Evolutionary conservation across 2,113 vertebrate genomes (phyloP), one percentile per base, ranked within the genome.

Genomic region (Clarias batrachus): DNA sequence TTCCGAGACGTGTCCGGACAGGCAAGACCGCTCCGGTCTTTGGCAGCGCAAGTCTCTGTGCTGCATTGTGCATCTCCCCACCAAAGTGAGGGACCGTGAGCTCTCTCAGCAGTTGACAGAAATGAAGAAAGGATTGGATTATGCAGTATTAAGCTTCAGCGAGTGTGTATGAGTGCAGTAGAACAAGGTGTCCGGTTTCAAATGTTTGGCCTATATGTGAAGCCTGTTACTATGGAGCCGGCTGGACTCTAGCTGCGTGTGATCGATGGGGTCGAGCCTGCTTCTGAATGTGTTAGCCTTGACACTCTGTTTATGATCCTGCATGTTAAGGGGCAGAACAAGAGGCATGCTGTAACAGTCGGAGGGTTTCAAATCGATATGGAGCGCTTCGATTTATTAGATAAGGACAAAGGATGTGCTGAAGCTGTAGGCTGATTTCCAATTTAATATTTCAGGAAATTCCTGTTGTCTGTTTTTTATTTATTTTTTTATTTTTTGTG

Each of bases 91-190:
- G 84, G 71, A 82, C 86, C 83, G 60, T 82, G 33, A 56, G 74
- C 74, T 86, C 41, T 80, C 78, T 76, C 78, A 68, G 88, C 59
- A 65, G 71, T 87, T 86, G 56, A 82, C 76, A 66, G 71, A 66
- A 66, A 84, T 87, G 37, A 77, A n/a, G 54, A 74, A 82, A 84
- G 80, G 77, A 81, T 76, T 84, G 68, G 57, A 86, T 86, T 81
- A 81, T 37, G 66, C 21, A 23, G 41, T 62, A 73, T 70, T 81
- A 63, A 73, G 33, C 56, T 63, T 21, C 56, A 14, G 19, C 1
- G 25, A 62, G 68, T 73, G 85, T n/a, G 57, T 60, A 59, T 74
- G 66, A 70, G 85, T 81, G 65, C 52, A 17, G 56, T 68, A 65
- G 77, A 86, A 81, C 21, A n/a, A 66, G 73, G 84, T 54, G 13